Evolutionary conservation across 2,113 vertebrate genomes (phyloP).

Genomic region (Actenoides hombroni): DNA sequence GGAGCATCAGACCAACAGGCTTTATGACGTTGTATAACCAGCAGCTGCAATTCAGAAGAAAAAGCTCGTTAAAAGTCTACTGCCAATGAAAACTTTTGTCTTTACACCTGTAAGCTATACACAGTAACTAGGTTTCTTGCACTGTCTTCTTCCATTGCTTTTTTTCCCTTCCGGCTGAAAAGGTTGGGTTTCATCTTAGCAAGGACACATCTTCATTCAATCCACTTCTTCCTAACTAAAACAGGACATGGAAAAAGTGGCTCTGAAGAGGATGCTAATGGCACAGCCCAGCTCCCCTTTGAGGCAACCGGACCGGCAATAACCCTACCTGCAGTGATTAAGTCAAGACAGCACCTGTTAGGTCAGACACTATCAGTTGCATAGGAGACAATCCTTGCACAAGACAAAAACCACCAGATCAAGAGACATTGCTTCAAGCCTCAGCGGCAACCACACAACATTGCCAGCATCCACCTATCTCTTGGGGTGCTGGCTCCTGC

Average conservation of each 20-base stretch:
- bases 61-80: background rate
- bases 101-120: background rate
- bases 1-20: background rate
- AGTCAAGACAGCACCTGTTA: background rate
- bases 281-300: accelerated
- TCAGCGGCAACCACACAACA: background rate
- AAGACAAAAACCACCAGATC: background rate
- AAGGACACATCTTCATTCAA: background rate
- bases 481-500: accelerated
- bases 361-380: accelerated
- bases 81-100: background rate
- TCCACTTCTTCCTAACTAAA: background rate
- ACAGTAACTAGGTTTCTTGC: background rate
- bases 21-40: background rate
- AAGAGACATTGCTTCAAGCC: background rate
- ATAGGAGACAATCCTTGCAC: background rate
- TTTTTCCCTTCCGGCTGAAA: background rate
- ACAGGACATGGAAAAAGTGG: background rate
- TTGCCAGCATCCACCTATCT: background rate
- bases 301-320: accelerated
- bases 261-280: background rate
- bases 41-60: background rate
- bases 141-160: background rate
- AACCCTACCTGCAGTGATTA: accelerated
- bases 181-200: background rate